phyloP scores from a whole-genome alignment of 1,140 invertebrate species.

The Polypedilum pembai region DNA sequence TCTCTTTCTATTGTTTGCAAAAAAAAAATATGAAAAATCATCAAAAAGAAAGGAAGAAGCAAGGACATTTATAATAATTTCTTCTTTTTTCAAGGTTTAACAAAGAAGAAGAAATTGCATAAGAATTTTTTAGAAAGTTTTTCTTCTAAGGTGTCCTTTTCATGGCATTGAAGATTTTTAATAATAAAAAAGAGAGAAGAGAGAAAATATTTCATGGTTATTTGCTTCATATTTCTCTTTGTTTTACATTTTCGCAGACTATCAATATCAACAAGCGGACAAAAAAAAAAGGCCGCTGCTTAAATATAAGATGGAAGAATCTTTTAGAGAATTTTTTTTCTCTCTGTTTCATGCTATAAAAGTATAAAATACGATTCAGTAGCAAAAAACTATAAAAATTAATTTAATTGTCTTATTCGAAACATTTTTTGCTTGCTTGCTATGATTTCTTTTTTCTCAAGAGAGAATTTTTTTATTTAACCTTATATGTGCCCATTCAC shows the following conservation, averaged over 20 bases:
- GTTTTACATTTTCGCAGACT: background rate
- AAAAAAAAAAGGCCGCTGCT: too few relatives aligned
- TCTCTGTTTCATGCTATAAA: background rate
- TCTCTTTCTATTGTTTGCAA: too few relatives aligned
- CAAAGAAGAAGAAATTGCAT: background rate
- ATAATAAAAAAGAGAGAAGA: background rate
- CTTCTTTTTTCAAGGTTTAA: slow-evolving; percentile 13
- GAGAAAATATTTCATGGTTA: background rate
- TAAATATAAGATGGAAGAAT: too few relatives aligned
- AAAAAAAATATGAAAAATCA: too few relatives aligned
- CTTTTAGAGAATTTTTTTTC: too few relatives aligned
- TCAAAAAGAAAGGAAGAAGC: background rate
- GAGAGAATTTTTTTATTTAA: background rate
- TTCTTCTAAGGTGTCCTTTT: background rate
- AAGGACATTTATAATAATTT: background rate
- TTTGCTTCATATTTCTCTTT: too few relatives aligned
- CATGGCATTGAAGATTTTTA: background rate
- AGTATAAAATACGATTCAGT: slow-evolving; percentile 7
- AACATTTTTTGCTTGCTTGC: background rate
- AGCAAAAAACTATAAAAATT: slow-evolving; percentile 7
- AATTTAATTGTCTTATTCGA: slow-evolving; percentile 1
- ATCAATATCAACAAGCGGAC: background rate
- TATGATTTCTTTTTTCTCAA: background rate
- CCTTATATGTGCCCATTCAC: background rate
- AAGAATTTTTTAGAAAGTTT: background rate